Conservation (phyloP, 1,140 invertebrate genomes). For the Acromyrmex echinatior region DNA sequence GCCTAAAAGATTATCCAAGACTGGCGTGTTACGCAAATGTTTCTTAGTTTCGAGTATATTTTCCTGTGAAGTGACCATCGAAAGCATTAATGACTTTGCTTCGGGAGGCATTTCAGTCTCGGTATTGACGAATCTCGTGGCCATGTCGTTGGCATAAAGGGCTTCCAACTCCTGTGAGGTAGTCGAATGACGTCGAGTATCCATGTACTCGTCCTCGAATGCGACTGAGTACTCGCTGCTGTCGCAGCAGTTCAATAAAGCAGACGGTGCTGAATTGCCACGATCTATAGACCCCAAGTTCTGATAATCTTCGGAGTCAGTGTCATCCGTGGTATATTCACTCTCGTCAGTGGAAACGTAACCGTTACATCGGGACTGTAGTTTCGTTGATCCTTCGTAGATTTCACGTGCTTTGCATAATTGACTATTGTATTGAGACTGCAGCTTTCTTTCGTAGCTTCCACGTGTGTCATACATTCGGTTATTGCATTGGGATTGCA, state of each 20-base stretch:
- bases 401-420: background rate
- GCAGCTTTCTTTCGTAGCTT: constrained; percentile 36
- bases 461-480: constrained; percentile 15
- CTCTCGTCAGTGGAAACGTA: constrained; percentile 72
- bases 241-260: constrained; percentile 65
- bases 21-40: constrained; percentile 79
- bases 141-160: constrained; percentile 65
- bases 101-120: constrained; percentile 70
- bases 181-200: constrained; percentile 56
- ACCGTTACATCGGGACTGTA: constrained; percentile 48
- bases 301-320: constrained; percentile 76
- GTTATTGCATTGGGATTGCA: constrained; percentile 19
- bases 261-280: constrained; percentile 54
- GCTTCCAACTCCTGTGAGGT: constrained; percentile 71
- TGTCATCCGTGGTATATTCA: constrained; percentile 66
- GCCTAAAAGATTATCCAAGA: constrained; percentile 81
- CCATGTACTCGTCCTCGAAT: constrained; percentile 45
- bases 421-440: constrained; percentile 10
- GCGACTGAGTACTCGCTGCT: constrained; percentile 62
- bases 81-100: constrained; percentile 77
- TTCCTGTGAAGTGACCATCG: constrained; percentile 80
- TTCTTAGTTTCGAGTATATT: constrained; percentile 81
- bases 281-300: constrained; percentile 70
- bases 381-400: constrained; percentile 53
- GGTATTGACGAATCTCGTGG: constrained; percentile 67